phyloP scores from a whole-genome alignment of 2,888 invertebrate species.

The Nymphalis polychloros region DNA sequence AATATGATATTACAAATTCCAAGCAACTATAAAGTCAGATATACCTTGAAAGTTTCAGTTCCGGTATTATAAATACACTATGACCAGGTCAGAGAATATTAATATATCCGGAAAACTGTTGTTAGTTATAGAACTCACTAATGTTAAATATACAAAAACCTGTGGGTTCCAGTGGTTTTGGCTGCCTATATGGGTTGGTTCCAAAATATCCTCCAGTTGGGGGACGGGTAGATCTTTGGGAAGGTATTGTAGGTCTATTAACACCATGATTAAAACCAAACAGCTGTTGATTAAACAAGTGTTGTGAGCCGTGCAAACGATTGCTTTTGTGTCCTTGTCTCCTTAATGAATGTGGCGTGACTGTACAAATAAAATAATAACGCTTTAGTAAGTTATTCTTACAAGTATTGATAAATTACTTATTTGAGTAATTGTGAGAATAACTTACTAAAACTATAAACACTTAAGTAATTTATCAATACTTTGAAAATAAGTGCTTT shows the following conservation, averaged over 20 bases:
- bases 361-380: conserved; percentile 43
- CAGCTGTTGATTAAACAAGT: conserved; percentile 14
- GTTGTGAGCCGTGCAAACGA: conserved; percentile 19
- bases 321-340: conserved; percentile 40
- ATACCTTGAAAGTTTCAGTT: conserved; percentile 30
- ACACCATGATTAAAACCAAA: conserved; percentile 3
- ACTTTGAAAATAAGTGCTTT: too few relatives aligned
- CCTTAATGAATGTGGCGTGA: conserved; percentile 48
- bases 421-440: too few relatives aligned
- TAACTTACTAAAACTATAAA: too few relatives aligned
- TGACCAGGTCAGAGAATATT: conserved; percentile 5
- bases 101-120: background rate
- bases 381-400: conserved; percentile 1
- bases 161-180: conserved; percentile 56
- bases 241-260: conserved; percentile 27
- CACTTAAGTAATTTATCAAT: too few relatives aligned
- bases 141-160: conserved; percentile 45
- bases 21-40: background rate
- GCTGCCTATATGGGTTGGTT: conserved; percentile 61
- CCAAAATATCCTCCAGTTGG: conserved; percentile 65
- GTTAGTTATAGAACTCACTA: conserved; percentile 5
- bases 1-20: too few relatives aligned
- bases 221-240: conserved; percentile 47
- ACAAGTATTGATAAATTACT: background rate
- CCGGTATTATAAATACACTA: conserved; percentile 18